Percentiles rank a stretch among this genome's conserved stretches.
Conservation (phyloP, 2,113 vertebrate species). For the Macrotus californicus region DNA sequence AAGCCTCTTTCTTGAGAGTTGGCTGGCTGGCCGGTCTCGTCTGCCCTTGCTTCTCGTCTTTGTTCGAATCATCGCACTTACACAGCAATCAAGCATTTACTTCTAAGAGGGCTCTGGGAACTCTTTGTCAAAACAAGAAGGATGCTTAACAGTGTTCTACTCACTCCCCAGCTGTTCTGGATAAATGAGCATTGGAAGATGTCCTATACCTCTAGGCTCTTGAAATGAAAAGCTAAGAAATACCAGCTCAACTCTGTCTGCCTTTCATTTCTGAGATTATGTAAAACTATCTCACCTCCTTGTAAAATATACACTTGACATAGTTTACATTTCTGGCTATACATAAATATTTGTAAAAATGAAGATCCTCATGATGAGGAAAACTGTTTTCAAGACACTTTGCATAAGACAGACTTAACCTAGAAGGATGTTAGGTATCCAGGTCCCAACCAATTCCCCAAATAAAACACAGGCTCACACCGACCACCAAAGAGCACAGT, state of each 20-base stretch:
- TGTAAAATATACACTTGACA: background rate
- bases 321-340: background rate
- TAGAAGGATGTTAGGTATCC: background rate
- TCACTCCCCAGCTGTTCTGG: background rate
- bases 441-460: background rate
- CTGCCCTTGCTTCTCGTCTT: background rate
- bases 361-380: background rate
- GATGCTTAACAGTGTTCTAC: background rate
- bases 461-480: background rate
- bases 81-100: background rate
- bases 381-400: background rate
- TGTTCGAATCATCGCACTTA: background rate
- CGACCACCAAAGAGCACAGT: background rate
- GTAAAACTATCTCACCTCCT: background rate
- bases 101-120: background rate
- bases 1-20: background rate
- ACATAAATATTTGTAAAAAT: background rate
- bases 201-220: background rate
- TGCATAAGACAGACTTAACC: background rate
- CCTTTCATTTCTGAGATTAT: background rate
- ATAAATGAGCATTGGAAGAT: background rate
- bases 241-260: background rate
- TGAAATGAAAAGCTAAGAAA: background rate
- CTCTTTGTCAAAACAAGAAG: background rate
- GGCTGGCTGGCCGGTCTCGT: background rate